Percentiles rank a stretch among this genome's conserved stretches.
Evolutionary conservation across 2,888 invertebrate species (phyloP).

Genomic region (Tiliacea aurago): DNA sequence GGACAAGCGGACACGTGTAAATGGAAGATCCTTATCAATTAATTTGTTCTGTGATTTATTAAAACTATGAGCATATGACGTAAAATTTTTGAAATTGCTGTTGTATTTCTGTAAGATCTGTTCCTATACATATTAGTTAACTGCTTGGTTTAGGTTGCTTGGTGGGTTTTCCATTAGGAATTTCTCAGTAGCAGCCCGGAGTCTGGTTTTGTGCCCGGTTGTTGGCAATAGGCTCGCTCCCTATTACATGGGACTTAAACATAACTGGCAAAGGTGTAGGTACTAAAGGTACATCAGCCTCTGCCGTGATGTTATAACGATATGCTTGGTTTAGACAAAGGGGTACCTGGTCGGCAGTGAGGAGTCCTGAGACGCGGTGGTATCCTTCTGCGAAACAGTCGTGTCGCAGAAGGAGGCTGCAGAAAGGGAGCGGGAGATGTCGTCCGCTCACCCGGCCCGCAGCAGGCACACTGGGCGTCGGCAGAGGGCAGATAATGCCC

Average conservation of each 20-base stretch:
- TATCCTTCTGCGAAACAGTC: too few relatives aligned
- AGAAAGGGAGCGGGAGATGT: too few relatives aligned
- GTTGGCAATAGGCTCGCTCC: too few relatives aligned
- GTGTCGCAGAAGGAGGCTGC: too few relatives aligned
- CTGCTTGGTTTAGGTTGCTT: background rate
- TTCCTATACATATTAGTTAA: conserved; percentile 4
- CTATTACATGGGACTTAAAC: background rate
- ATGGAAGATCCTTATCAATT: conserved; percentile 64
- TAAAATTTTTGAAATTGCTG: background rate
- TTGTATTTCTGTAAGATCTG: background rate
- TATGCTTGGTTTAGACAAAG: too few relatives aligned
- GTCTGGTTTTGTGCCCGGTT: background rate
- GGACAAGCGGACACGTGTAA: conserved; percentile 40
- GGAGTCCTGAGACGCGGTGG: too few relatives aligned
- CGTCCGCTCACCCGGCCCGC: too few relatives aligned
- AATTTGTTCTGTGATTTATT: conserved; percentile 63
- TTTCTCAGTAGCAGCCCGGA: background rate
- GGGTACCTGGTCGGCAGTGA: background rate
- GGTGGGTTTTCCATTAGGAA: background rate
- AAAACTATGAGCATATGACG: conserved; percentile 30
- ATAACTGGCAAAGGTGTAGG: background rate
- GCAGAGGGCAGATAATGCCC: too few relatives aligned
- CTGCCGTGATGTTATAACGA: too few relatives aligned
- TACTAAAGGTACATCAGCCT: too few relatives aligned
- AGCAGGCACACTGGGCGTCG: too few relatives aligned